Percentiles rank a stretch among this genome's conserved stretches.
Conservation (phyloP, 2,113 vertebrate species). For the Pyrgilauda ruficollis region DNA sequence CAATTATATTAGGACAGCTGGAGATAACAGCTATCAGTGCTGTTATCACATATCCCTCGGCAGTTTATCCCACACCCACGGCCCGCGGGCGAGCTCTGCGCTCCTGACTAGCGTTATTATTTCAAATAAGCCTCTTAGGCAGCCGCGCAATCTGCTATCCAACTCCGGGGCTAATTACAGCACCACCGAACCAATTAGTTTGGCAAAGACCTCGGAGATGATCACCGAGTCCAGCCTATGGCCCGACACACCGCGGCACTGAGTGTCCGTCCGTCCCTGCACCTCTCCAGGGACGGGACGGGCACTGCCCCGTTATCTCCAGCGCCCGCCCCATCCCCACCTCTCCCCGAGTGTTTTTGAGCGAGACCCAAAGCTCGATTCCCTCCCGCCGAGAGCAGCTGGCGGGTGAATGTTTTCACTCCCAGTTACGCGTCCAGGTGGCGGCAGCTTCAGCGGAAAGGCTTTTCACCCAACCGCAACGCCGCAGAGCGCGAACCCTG, state of each 20-base stretch:
- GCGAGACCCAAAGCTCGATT: accelerated
- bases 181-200: background rate
- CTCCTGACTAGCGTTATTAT: background rate
- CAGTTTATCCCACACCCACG: background rate
- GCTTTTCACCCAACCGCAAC: background rate
- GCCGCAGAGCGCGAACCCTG: background rate
- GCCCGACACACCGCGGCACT: background rate
- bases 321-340: background rate
- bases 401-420: too few species aligned
- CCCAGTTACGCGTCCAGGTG: too few species aligned
- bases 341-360: accelerated
- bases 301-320: background rate
- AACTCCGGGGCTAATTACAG: background rate
- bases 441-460: background rate
- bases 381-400: background rate
- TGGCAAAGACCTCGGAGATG: background rate
- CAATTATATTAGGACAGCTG: conserved; percentile 53
- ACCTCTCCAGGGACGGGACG: too few species aligned
- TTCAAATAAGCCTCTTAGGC: conserved; percentile 34
- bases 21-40: background rate
- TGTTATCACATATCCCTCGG: background rate
- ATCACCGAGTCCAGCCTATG: accelerated
- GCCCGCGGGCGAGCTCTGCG: background rate
- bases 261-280: accelerated
- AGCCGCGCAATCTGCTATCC: background rate